A percentile compares a stretch with the other conserved stretches of the same genome.
Conservation (phyloP, 2,888 invertebrate species). For the Reticulitermes lucifugus region DNA sequence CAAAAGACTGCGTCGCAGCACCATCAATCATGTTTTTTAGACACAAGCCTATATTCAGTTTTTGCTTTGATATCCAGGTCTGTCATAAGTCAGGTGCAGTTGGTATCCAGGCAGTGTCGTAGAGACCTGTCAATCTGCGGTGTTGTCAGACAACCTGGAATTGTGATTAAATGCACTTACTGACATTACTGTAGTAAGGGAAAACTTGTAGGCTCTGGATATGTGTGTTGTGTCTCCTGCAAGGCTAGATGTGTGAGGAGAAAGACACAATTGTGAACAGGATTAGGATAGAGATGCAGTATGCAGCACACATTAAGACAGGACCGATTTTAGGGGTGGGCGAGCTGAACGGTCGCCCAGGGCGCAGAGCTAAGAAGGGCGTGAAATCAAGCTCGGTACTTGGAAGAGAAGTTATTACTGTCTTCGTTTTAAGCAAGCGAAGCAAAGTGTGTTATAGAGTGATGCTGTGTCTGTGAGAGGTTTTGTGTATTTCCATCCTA, state of each 20-base stretch:
- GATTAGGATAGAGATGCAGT: too few relatives aligned
- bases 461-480: too few relatives aligned
- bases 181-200: background rate
- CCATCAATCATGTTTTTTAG: slow-evolving; percentile 24
- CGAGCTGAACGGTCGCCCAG: too few relatives aligned
- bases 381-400: too few relatives aligned
- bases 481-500: too few relatives aligned
- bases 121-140: background rate
- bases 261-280: too few relatives aligned
- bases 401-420: too few relatives aligned
- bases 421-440: too few relatives aligned
- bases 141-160: background rate
- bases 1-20: background rate
- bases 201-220: background rate
- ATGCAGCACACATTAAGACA: too few relatives aligned
- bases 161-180: background rate
- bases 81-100: slow-evolving; percentile 7
- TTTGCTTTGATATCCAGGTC: background rate
- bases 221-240: background rate
- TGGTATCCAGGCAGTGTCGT: background rate
- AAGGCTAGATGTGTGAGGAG: background rate
- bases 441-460: too few relatives aligned
- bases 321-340: too few relatives aligned
- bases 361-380: too few relatives aligned
- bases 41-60: background rate